phyloP scores from a whole-genome alignment of 2,797 vertebrate genomes.

The Gila robusta region DNA sequence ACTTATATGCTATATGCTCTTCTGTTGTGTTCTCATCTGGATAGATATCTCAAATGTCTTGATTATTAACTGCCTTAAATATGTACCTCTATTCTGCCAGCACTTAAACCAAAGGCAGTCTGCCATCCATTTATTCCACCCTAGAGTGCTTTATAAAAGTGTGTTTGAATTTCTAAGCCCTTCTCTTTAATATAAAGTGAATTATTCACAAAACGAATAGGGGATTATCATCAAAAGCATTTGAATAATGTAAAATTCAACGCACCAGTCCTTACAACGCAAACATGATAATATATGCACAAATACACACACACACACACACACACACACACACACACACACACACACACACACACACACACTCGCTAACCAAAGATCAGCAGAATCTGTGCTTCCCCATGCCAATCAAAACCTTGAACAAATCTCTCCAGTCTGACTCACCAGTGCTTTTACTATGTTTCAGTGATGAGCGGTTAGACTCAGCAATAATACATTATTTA shows the following conservation, averaged over 20 bases:
- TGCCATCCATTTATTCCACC: constrained; percentile 39
- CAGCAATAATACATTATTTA: constrained; percentile 75
- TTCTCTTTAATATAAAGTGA: constrained; percentile 55
- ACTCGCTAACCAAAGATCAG: constrained; percentile 12
- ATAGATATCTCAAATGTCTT: neutral
- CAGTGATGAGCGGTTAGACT: constrained; percentile 63
- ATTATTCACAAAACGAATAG: constrained; percentile 60
- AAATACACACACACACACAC: constrained; percentile 11
- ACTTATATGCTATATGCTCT: neutral
- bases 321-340: neutral
- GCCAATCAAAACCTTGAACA: constrained; percentile 60
- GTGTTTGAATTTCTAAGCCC: constrained; percentile 56
- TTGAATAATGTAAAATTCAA: constrained; percentile 56
- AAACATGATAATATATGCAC: constrained; percentile 33
- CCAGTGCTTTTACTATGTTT: constrained; percentile 52
- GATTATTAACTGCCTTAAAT: neutral
- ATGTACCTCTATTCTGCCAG: constrained; percentile 20
- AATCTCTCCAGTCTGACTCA: constrained; percentile 51
- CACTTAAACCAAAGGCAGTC: constrained; percentile 24
- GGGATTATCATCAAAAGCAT: constrained; percentile 55
- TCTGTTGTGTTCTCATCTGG: neutral
- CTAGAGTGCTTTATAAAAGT: constrained; percentile 40
- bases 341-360: constrained; percentile 5
- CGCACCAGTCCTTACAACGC: constrained; percentile 24
- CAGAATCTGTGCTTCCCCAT: constrained; percentile 41